Evolutionary conservation across 1,140 invertebrate genomes (phyloP), one percentile per base, ranked within the genome.

Genomic region (Drosophila pseudoobscura): DNA sequence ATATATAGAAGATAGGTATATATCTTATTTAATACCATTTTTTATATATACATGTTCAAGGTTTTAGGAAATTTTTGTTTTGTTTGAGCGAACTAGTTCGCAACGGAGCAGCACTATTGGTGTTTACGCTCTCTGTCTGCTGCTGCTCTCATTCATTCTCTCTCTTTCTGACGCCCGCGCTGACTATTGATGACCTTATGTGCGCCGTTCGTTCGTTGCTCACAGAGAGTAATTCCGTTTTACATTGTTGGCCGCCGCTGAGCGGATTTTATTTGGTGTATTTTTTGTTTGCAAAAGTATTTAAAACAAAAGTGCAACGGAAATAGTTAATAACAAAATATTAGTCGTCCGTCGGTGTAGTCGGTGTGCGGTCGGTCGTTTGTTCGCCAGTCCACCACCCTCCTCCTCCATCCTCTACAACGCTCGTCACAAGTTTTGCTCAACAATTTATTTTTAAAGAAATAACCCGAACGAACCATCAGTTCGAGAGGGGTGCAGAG

Each of bases 251-350:
- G 60, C 65, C 39, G 43, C 39, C 7, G 46, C 20, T 54, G 35
- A 29, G 11, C 51, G 46, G 8, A 15, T 57, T 43, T 55, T 57
- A 41, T 74, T 46, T 57, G 47, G 50, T 74, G 68, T 60, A 59
- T 71, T 50, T 70, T 71, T 55, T 71, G 47, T 52, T 61, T 54
- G 66, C 66, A 44, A 59, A 71, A 60, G 66, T 72, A 74, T 75
- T 75, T 75, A 75, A 75, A 75, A 75, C 73, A 75, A 75, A 75
- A 66, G 72, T 68, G 72, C 73, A 76, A 68, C 73, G 72, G 72
- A 75, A 69, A 75, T 75, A 76, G 72, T 75, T 75, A 75, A 75
- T 74, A 75, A 75, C 70, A 65, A 75, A 75, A 75, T 65, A 75
- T 74, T 56, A 65, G 71, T 74, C 69, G 70, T 56, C 53, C 70